Conservation (phyloP, 2,797 vertebrate species). For the Myripristis jacobus region DNA sequence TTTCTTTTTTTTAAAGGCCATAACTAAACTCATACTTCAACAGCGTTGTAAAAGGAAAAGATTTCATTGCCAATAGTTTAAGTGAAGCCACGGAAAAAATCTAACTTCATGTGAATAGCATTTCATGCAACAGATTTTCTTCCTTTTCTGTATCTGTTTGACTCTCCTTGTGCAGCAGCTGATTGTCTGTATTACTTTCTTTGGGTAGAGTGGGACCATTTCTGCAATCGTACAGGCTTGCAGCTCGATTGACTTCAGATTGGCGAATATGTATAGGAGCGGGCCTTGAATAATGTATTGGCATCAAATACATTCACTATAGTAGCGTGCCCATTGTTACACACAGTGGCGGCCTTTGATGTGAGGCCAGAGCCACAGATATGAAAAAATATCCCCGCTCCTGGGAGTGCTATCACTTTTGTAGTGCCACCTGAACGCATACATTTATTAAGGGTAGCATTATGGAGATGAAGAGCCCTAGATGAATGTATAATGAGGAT, state of each 20-base stretch:
- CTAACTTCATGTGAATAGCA: constrained; percentile 23
- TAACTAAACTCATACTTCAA: constrained; percentile 33
- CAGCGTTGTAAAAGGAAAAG: constrained; percentile 50
- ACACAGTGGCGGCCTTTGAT: constrained; percentile 70
- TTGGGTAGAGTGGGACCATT: constrained; percentile 57
- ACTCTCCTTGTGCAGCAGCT: constrained; percentile 29
- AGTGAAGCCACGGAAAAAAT: constrained; percentile 22
- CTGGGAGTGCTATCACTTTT: constrained; percentile 58
- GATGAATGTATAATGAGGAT: constrained; percentile 41
- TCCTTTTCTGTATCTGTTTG: constrained; percentile 31
- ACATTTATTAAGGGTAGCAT: constrained; percentile 60
- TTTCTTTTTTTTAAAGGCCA: not conserved
- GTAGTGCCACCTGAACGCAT: constrained; percentile 64
- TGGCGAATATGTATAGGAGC: constrained; percentile 70
- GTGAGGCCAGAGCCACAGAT: constrained; percentile 67
- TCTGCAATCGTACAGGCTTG: constrained; percentile 44
- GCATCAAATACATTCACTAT: constrained; percentile 49
- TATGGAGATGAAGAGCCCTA: constrained; percentile 37
- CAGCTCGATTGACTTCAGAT: constrained; percentile 67
- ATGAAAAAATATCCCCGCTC: constrained; percentile 30
- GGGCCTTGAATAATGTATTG: constrained; percentile 75
- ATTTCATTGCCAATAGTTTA: constrained; percentile 37
- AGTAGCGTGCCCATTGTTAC: constrained; percentile 48
- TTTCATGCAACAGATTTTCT: constrained; percentile 36
- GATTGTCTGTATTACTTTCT: constrained; percentile 35